Conservation (phyloP, 2,888 invertebrate genomes). For the Drosophila multiciliata region DNA sequence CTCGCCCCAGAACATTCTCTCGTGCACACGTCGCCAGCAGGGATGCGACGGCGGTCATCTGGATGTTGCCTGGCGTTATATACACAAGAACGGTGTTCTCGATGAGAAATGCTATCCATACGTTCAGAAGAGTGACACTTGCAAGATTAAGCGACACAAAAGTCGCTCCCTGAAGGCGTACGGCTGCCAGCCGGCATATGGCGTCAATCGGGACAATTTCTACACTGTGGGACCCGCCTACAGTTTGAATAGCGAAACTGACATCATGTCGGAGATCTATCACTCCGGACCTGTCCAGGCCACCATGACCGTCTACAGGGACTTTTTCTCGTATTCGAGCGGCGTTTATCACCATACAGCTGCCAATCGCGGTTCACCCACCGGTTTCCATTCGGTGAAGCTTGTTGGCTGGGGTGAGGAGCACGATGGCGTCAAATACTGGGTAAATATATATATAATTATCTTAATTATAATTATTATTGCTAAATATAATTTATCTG, state of each 20-base stretch:
- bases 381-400: conserved; percentile 95
- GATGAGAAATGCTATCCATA: conserved; percentile 95
- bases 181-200: conserved; percentile 85
- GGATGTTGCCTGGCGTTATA: conserved; percentile 96
- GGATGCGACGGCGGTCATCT: conserved; percentile 95
- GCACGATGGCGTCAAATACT: conserved; percentile 89
- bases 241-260: conserved; percentile 90
- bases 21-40: conserved; percentile 92
- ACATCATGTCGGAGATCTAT: conserved; percentile 96
- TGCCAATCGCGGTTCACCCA: conserved; percentile 86
- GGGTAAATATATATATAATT: conserved; percentile 88
- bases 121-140: conserved; percentile 87
- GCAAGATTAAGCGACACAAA: conserved; percentile 87
- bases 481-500: background rate
- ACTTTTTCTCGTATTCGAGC: conserved; percentile 95
- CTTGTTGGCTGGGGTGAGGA: conserved; percentile 97
- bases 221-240: conserved; percentile 92
- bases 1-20: conserved; percentile 94
- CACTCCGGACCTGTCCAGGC: conserved; percentile 97
- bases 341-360: conserved; percentile 92
- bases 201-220: conserved; percentile 86
- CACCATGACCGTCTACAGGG: conserved; percentile 94
- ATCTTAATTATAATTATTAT: background rate
- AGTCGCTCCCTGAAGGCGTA: conserved; percentile 84
- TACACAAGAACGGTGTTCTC: conserved; percentile 92